These are phyloP conservation scores for Eueremaeus valkanovi DNA, from an alignment of 2,888 invertebrate genomes.

Conservation along the genomic window DNA sequence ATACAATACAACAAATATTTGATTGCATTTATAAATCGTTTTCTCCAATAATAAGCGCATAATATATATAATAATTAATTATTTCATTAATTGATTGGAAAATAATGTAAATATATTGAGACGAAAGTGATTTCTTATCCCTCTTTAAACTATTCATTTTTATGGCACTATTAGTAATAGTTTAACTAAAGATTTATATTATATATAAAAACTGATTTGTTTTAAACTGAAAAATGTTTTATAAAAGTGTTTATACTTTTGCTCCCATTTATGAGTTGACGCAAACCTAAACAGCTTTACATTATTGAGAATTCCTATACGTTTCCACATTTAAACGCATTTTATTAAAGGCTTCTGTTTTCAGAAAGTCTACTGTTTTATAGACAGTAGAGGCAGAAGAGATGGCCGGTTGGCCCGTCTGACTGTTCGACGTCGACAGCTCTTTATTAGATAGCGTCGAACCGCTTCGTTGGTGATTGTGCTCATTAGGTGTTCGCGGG, in stretches of 20 bases:
- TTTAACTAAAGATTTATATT: neutral
- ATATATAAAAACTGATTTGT: neutral
- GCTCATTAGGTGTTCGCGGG: slow-evolving; percentile 48
- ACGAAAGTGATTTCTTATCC: neutral
- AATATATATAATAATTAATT: neutral
- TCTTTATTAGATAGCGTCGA: slow-evolving; percentile 35
- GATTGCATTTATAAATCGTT: slow-evolving; percentile 19
- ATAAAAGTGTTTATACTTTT: slow-evolving; percentile 17
- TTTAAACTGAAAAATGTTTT: neutral
- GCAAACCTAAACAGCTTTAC: neutral
- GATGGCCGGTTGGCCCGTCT: slow-evolving; percentile 7
- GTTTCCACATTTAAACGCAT: slow-evolving; percentile 70
- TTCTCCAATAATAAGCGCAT: neutral
- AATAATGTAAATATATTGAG: neutral
- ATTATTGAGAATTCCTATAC: slow-evolving; percentile 43
- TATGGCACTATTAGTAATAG: neutral
- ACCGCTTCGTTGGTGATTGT: slow-evolving; percentile 26
- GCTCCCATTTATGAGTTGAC: neutral
- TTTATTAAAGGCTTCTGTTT: slow-evolving; percentile 86
- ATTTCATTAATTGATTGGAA: neutral
- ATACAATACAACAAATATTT: neutral
- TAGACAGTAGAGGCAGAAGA: slow-evolving; percentile 61
- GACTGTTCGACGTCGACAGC: slow-evolving; percentile 42
- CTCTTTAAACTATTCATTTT: neutral
- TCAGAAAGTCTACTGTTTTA: slow-evolving; percentile 87